Evolutionary conservation across 2,888 invertebrate species (phyloP).

Genomic region (Papilio demoleus): DNA sequence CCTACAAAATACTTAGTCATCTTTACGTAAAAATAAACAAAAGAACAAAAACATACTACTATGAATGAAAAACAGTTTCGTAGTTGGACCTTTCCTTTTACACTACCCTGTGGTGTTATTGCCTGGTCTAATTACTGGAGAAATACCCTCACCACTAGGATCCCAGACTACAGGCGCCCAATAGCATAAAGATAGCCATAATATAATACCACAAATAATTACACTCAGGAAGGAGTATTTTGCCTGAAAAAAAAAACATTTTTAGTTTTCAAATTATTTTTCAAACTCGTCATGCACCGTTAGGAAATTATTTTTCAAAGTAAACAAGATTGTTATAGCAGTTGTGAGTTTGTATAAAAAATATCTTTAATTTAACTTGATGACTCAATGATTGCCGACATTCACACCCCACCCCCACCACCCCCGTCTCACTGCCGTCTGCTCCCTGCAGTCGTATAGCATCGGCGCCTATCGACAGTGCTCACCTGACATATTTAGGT

Average conservation of each 20-base stretch:
- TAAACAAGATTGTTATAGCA: no score
- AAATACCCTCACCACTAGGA: constrained; percentile 44
- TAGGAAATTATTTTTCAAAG: no score
- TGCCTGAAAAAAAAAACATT: constrained; percentile 52
- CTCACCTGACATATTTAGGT: no score
- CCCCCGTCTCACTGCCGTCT: no score
- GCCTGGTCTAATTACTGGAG: constrained; percentile 27
- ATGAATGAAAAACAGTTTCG: not conserved
- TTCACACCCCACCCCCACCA: no score
- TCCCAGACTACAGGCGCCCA: constrained; percentile 52
- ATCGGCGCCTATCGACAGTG: no score
- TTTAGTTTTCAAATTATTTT: no score
- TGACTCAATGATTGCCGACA: no score
- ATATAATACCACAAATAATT: constrained; percentile 52
- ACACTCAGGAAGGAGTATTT: constrained; percentile 51
- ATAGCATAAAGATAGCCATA: constrained; percentile 49
- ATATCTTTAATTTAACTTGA: no score
- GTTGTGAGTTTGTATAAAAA: no score
- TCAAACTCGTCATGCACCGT: no score
- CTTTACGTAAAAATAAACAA: not conserved
- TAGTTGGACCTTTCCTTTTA: not conserved
- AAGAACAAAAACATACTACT: not conserved
- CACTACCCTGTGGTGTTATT: not conserved
- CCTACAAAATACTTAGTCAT: constrained; percentile 23
- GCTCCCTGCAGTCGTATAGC: no score